These are phyloP conservation scores for Cotesia chilonis DNA, from an alignment of 1,140 invertebrate genomes.

Conservation along the genomic window DNA sequence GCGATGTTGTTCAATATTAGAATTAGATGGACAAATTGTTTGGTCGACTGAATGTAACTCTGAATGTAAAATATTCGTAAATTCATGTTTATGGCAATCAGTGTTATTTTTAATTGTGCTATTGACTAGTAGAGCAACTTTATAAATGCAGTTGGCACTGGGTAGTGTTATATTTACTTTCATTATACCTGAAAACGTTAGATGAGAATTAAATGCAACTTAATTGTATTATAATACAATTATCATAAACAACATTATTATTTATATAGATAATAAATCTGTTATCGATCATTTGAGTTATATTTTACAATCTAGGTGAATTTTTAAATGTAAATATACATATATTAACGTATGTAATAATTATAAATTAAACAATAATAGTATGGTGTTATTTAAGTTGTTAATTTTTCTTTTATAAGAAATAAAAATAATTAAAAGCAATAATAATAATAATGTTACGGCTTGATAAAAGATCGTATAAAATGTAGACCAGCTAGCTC, in stretches of 20 bases:
- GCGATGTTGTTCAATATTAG: constrained; percentile 15
- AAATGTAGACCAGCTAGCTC: not conserved
- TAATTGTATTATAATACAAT: not conserved
- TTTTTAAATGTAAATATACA: constrained; percentile 14
- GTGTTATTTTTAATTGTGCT: constrained; percentile 35
- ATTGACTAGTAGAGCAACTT: constrained; percentile 42
- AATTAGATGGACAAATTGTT: constrained; percentile 36
- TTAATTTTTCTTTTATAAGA: constrained; percentile 10
- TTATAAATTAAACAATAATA: constrained; percentile 1
- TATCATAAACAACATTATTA: not conserved
- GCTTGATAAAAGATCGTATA: constrained; percentile 4
- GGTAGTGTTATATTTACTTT: constrained; percentile 35
- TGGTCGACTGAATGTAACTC: constrained; percentile 42
- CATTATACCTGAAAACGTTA: constrained; percentile 38
- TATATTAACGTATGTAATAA: constrained; percentile 17
- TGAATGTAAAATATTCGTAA: constrained; percentile 32
- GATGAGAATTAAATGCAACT: not conserved
- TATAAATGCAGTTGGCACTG: constrained; percentile 36
- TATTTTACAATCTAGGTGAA: no score
- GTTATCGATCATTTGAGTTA: no score
- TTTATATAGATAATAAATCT: not conserved
- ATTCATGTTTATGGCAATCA: constrained; percentile 41
- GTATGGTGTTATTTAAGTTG: not conserved
- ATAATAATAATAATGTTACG: constrained; percentile 48
- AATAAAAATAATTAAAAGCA: constrained; percentile 39